Base-by-base conservation (phyloP, 2,888 invertebrate species). In the Drosophila mulleri region DNA sequence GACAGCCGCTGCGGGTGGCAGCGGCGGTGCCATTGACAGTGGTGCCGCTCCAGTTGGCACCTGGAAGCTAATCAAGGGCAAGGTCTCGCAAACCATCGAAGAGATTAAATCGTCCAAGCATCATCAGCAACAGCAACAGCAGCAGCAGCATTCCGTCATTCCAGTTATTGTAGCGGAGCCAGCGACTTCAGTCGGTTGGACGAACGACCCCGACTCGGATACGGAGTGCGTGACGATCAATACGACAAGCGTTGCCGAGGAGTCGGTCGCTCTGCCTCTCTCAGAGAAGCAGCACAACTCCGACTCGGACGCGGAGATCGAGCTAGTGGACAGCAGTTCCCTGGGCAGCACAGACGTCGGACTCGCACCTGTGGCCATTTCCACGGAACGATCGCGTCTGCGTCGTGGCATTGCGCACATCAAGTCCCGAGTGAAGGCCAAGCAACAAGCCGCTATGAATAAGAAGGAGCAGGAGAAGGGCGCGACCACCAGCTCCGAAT, bases 41-140 rank as follows among this genome's bases (percentile, higher is more conserved):
- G 60, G 89, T 67, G 78, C 88, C 37, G 85, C 90, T 37, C 78
- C 91, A 37, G 88, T 92, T 16, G 92, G 92, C 65, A 92, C 93
- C 69, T 93, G 93, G 93, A 92, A 91, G 72, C 78, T 93, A 59
- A 92, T 93, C 73, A 93, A 93, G 78, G 93, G 93, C 59, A 92
- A 92, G 78, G 93, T 93, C 5, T 88, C 92, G 35, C 93, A 93
- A 72, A 93, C 93, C 7, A 91, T 93, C 75, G 93, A 93, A 82
- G 93, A 93, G 42, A 93, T 93, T 45, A 93, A 93, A 82, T 92
- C 92, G 47, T 92, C 93, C 23, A 93, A 93, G 80, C 83, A 89
- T 63, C 69, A 78, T 41, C 53, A 83, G 64, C 67, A 80, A 1
- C 37, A 32, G 64, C 71, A 80, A 63, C 78, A 85, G 58, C 69